Percentiles rank a stretch among this genome's conserved stretches.
Evolutionary conservation across 2,888 invertebrate species (phyloP).

Genomic region (Macroteleia sp.): DNA sequence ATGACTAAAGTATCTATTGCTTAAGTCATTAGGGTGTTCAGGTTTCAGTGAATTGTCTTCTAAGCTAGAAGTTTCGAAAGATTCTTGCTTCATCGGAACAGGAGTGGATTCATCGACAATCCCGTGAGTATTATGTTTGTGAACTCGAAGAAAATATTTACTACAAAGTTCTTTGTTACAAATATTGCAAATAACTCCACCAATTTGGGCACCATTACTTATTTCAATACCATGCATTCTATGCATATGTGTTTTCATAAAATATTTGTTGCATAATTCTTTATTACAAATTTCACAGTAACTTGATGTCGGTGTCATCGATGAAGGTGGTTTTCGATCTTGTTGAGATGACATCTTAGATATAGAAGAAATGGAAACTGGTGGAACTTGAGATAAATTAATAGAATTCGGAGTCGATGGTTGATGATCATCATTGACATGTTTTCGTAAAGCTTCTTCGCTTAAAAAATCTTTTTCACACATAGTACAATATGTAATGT

Average conservation of each 20-base stretch:
- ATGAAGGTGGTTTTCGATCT: conserved; percentile 87
- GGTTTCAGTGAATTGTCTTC: conserved; percentile 85
- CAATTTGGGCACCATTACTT: conserved; percentile 95
- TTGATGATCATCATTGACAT: conserved; percentile 88
- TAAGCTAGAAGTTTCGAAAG: conserved; percentile 71
- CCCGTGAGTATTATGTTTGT: conserved; percentile 99
- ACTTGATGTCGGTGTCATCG: conserved; percentile 90
- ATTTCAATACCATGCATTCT: conserved; percentile 98
- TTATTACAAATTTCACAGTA: conserved; percentile 99
- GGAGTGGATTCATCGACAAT: conserved; percentile 91
- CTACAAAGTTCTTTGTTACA: conserved; percentile 99
- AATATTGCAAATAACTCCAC: conserved; percentile 97
- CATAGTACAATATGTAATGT: conserved; percentile 82
- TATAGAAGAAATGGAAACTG: conserved; percentile 55
- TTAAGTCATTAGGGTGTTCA: conserved; percentile 86
- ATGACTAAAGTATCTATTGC: conserved; percentile 87
- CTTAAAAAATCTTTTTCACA: conserved; percentile 87
- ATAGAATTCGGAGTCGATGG: conserved; percentile 73
- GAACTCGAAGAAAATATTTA: conserved; percentile 98
- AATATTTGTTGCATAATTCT: conserved; percentile 99
- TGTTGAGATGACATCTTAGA: conserved; percentile 52
- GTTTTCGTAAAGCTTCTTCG: conserved; percentile 88
- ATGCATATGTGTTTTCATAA: conserved; percentile 99
- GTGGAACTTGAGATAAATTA: conserved; percentile 56
- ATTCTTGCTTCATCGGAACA: conserved; percentile 74